Percentiles rank a stretch among this genome's conserved stretches.
Evolutionary conservation across 2,888 invertebrate species (phyloP).

Genomic region (Osmoderma eremita): DNA sequence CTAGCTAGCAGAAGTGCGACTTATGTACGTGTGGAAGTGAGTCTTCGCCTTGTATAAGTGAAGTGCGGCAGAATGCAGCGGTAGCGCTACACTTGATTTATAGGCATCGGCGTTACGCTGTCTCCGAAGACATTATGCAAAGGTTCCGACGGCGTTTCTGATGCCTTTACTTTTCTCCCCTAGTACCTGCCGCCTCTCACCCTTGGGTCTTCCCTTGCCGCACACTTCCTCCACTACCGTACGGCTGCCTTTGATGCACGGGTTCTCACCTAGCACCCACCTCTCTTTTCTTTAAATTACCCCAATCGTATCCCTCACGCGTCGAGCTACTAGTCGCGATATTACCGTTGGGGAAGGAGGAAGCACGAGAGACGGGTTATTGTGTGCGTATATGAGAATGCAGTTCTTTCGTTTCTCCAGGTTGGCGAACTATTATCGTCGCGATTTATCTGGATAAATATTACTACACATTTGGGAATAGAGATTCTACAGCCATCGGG

Average conservation of each 20-base stretch:
- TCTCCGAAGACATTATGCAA: constrained; percentile 64
- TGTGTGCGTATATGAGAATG: not conserved
- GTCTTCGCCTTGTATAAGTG: constrained; percentile 6
- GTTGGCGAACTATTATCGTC: constrained; percentile 4
- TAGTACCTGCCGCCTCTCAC: constrained; percentile 15
- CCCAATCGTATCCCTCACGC: not conserved
- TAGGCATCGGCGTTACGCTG: constrained; percentile 62
- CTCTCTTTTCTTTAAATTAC: constrained; percentile 23
- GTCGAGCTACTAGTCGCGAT: not conserved
- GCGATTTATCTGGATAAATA: not conserved
- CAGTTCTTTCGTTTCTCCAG: not conserved
- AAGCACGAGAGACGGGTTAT: not conserved
- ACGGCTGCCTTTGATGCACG: constrained; percentile 20
- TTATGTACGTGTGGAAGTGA: constrained; percentile 24
- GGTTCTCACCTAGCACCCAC: constrained; percentile 29
- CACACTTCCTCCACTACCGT: constrained; percentile 19
- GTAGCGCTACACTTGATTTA: constrained; percentile 57
- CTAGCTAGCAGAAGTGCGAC: not conserved
- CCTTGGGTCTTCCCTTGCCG: not conserved
- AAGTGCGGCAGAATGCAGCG: constrained; percentile 39
- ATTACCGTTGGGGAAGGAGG: not conserved
- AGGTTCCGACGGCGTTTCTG: constrained; percentile 61
- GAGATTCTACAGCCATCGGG: too few relatives aligned
- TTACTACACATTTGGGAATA: too few relatives aligned
- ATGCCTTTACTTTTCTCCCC: constrained; percentile 50